A percentile compares a stretch with the other conserved stretches of the same genome.
phyloP scores from a whole-genome alignment of 2,113 vertebrate species.

The Colistium nudipinnis region DNA sequence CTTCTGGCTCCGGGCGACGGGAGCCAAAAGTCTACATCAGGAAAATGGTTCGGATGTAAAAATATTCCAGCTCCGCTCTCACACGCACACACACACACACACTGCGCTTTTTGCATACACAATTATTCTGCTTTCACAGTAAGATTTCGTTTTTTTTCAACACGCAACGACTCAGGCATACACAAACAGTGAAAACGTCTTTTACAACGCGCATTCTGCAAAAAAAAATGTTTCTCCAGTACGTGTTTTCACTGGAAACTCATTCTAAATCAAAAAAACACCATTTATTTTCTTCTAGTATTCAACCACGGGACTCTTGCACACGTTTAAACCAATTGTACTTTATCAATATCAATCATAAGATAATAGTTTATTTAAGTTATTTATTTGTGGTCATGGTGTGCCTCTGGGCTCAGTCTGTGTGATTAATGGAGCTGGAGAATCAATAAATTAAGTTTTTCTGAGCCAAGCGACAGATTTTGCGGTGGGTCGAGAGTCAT shows the following conservation, averaged over 20 bases:
- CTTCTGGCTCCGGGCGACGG: slow-evolving; percentile 13
- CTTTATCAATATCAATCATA: no score
- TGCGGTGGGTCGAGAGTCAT: slow-evolving; percentile 30
- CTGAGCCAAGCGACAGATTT: slow-evolving; percentile 41
- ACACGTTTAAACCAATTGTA: no score
- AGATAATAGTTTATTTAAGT: no score
- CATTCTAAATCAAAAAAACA: no score
- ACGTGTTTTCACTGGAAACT: no score
- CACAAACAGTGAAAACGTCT: neutral
- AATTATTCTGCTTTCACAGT: slow-evolving; percentile 15
- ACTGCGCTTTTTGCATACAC: slow-evolving; percentile 11
- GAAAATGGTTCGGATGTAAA: neutral
- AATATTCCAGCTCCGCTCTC: neutral
- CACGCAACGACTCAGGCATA: no score
- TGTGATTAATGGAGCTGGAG: slow-evolving; percentile 25
- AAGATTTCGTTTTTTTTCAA: neutral
- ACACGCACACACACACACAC: slow-evolving; percentile 24
- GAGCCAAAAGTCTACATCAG: slow-evolving; percentile 1
- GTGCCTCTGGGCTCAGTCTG: neutral
- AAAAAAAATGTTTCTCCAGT: no score
- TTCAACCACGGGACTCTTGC: no score
- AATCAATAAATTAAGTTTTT: slow-evolving; percentile 40
- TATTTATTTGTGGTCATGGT: slow-evolving; percentile 31
- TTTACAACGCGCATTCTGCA: neutral
- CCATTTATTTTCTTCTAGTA: no score